Base-by-base conservation (phyloP, 2,797 vertebrate genomes). In the Amblyopsis hoosieri region DNA sequence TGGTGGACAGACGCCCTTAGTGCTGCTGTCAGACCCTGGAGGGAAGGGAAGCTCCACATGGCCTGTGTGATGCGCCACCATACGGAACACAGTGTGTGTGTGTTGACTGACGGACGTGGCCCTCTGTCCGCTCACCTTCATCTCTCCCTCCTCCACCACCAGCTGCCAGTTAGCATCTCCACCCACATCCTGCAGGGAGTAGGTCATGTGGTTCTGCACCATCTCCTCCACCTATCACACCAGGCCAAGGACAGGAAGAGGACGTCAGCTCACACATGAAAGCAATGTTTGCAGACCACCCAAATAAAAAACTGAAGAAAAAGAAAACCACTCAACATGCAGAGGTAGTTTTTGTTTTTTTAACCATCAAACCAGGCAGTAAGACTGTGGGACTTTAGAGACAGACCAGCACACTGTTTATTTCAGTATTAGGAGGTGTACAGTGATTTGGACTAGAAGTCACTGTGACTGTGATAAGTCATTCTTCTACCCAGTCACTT, bases 101-200 rank as follows among this genome's bases (percentile, higher is more conserved):
- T 23, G 23, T 23, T 23, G 23, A 23, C 23, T 23, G 23, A 23
- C 23, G 23, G 23, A 23, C 3, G 23, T 23, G 1, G 11, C 9
- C 33, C 10, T 19, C 0, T 4, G 54, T 29, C n/a, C 45, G 60
- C 57, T 89, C 90, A 98, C 97, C 94, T 98, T 99, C 96, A 99
- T 98, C 75, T 99, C 97, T 69, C 97, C 97, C 85, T 99, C 97
- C 81, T 99, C 97, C 17, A 98, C 92, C n/a, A 99, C 95, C 81
- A 99, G 88, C 70, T 99, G 97, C 97, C 97, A 99, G 86, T 99
- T 99, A 56, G 97, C 97, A 74, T 99, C 97, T 65, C 97, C 97
- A 14, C 97, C 97, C 13, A 98, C 94, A 69, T 99, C 97, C 87
- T 99, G 97, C 76, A 99, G 92, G 4, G 97, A 98, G 31, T 98